Conservation (phyloP, 92 coral and sea anemone genomes). For the Epizoanthus fatuus region DNA sequence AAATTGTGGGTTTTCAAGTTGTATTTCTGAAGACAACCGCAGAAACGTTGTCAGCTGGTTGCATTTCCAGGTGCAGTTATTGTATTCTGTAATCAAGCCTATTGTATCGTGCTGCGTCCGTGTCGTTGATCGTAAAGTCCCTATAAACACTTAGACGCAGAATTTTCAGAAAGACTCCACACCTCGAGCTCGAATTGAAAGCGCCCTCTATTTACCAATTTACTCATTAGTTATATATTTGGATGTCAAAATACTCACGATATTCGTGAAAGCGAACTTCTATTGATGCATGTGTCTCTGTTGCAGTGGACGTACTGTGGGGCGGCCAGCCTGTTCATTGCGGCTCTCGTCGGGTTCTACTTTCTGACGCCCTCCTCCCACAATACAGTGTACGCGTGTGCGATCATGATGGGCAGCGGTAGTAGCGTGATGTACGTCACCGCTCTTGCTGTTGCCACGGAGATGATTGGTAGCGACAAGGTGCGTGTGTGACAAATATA, state of each 20-base stretch:
- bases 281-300: background rate
- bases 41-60: too few species aligned
- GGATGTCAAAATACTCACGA: background rate
- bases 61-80: too few species aligned
- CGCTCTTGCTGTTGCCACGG: slow-evolving; percentile 82
- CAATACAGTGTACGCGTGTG: slow-evolving; percentile 73
- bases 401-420: slow-evolving; percentile 85
- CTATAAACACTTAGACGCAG: too few species aligned
- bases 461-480: slow-evolving; percentile 73
- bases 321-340: slow-evolving; percentile 66
- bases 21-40: too few species aligned
- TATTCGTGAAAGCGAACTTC: background rate
- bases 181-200: too few species aligned
- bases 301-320: slow-evolving; percentile 84
- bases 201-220: too few species aligned
- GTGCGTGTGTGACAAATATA: background rate
- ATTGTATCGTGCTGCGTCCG: too few species aligned
- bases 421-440: slow-evolving; percentile 87
- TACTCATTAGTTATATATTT: too few species aligned
- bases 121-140: too few species aligned
- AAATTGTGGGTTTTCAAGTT: too few species aligned
- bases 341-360: slow-evolving; percentile 80
- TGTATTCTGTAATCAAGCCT: too few species aligned
- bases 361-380: slow-evolving; percentile 56
- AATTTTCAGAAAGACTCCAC: too few species aligned